These are phyloP conservation scores for Stenodera caucasica DNA, from an alignment of 2,888 invertebrate genomes.

Conservation along the genomic window DNA sequence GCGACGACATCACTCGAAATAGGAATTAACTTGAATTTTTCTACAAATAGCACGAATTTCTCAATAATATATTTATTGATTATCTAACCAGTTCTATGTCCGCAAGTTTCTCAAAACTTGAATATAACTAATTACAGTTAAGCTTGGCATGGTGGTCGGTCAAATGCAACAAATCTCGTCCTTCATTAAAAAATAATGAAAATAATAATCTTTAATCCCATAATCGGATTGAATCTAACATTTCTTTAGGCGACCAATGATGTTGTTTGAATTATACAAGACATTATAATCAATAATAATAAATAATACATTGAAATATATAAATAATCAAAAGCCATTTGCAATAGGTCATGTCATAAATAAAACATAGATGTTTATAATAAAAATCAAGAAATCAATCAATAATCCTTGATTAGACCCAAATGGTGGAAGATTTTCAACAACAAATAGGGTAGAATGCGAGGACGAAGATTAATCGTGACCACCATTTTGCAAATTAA, in stretches of 20 bases:
- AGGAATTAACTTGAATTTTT: too few relatives aligned
- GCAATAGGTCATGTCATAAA: slow-evolving; percentile 14
- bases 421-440: too few relatives aligned
- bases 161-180: slow-evolving; percentile 2
- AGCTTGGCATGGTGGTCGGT: background rate
- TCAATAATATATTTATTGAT: too few relatives aligned
- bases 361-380: slow-evolving; percentile 17
- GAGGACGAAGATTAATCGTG: too few relatives aligned
- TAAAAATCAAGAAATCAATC: too few relatives aligned
- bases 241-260: background rate
- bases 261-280: background rate
- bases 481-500: too few relatives aligned
- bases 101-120: too few relatives aligned
- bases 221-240: slow-evolving; percentile 24
- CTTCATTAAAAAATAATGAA: slow-evolving; percentile 11
- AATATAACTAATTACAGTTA: background rate
- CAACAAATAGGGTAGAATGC: too few relatives aligned
- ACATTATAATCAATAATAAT: background rate
- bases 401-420: too few relatives aligned
- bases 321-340: slow-evolving; percentile 23
- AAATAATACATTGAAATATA: background rate
- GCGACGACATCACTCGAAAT: too few relatives aligned
- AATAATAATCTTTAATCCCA: slow-evolving; percentile 17
- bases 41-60: too few relatives aligned
- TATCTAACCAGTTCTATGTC: too few relatives aligned